Percentiles rank a stretch among this genome's conserved stretches.
Conservation (phyloP, 2,888 invertebrate species). For the Sesia bembeciformis region DNA sequence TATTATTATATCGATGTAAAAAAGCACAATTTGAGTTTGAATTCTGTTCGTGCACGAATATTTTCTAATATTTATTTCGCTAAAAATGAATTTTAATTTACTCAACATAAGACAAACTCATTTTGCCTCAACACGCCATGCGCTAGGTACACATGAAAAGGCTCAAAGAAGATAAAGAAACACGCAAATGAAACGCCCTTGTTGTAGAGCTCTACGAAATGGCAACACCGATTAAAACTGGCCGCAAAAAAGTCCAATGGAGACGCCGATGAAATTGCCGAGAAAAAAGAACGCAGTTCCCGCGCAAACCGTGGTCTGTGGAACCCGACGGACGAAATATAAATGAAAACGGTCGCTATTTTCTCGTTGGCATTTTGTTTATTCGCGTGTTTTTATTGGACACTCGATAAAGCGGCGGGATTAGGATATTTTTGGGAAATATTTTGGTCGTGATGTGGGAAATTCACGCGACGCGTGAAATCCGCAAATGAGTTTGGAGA, state of each 20-base stretch:
- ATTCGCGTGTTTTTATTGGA: constrained; percentile 24
- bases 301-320: constrained; percentile 49
- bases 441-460: neutral
- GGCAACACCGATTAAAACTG: constrained; percentile 66
- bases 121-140: constrained; percentile 1
- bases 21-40: too few relatives aligned
- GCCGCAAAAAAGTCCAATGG: constrained; percentile 49
- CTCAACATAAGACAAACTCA: constrained; percentile 5
- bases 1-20: too few relatives aligned
- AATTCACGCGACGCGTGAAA: neutral
- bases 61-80: too few relatives aligned
- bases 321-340: constrained; percentile 47
- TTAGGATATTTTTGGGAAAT: constrained; percentile 26
- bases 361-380: constrained; percentile 42
- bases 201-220: constrained; percentile 36
- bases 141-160: neutral
- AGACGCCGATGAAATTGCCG: constrained; percentile 47
- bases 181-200: constrained; percentile 36
- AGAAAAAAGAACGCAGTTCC: constrained; percentile 44
- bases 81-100: neutral
- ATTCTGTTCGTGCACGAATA: too few relatives aligned
- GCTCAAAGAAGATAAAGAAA: constrained; percentile 7
- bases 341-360: constrained; percentile 48
- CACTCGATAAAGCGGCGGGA: constrained; percentile 19
- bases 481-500: neutral